These are phyloP conservation scores for Tinamus guttatus DNA, from an alignment of 2,113 vertebrate species.

Conservation along the genomic window DNA sequence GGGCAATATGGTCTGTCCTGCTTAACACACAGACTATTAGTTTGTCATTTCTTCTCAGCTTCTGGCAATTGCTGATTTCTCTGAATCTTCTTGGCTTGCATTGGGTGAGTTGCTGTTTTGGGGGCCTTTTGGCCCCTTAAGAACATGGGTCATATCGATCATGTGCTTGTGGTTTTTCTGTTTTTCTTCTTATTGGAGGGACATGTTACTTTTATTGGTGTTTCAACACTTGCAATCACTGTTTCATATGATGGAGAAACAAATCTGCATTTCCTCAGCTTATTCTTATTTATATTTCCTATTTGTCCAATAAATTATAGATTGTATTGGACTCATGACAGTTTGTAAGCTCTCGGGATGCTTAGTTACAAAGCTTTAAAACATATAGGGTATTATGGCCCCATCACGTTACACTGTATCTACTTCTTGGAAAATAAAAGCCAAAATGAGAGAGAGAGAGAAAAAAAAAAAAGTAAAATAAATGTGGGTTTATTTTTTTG, in stretches of 20 bases:
- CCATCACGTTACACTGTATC: neutral
- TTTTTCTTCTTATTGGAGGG: neutral
- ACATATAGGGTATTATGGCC: neutral
- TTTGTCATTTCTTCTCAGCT: neutral
- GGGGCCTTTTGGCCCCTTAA: neutral
- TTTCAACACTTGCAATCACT: neutral
- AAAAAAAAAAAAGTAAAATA: neutral
- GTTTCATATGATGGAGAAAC: neutral
- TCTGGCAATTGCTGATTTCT: neutral
- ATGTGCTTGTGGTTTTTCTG: neutral
- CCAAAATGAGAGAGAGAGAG: neutral
- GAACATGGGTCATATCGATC: neutral
- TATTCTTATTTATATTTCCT: neutral
- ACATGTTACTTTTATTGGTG: neutral
- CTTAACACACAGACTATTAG: neutral
- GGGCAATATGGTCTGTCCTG: neutral
- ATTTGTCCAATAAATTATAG: neutral
- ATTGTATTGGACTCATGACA: neutral
- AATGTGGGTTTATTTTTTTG: neutral
- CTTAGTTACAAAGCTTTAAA: neutral
- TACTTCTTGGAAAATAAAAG: conserved; percentile 4
- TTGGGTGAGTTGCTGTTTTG: neutral
- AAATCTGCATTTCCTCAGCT: neutral
- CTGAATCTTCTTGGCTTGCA: neutral
- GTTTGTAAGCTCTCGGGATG: neutral